Evolutionary conservation across 1,140 invertebrate species (phyloP).

Genomic region (Cardiocondyla obscurior): DNA sequence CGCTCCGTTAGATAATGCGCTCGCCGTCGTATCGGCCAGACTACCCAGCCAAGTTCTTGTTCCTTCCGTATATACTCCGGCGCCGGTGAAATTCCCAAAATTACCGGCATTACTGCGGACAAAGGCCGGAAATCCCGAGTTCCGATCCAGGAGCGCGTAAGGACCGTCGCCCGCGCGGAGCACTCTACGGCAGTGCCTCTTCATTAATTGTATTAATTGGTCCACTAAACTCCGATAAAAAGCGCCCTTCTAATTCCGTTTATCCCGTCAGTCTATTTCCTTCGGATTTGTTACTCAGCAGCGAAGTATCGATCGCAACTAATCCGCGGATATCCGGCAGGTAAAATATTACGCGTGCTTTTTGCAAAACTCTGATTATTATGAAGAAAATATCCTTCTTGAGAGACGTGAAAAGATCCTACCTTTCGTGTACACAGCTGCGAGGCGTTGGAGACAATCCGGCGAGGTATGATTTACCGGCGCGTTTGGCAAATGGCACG

Average conservation of each 20-base stretch:
- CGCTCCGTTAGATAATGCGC: conserved; percentile 75
- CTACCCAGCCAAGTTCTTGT: conserved; percentile 60
- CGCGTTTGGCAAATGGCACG: conserved; percentile 51
- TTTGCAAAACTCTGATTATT: not conserved
- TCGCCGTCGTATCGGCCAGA: conserved; percentile 59
- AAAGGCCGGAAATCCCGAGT: conserved; percentile 61
- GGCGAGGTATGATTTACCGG: conserved; percentile 48
- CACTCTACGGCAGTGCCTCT: not conserved
- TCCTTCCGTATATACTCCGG: conserved; percentile 61
- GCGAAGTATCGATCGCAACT: not conserved
- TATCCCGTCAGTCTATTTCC: not conserved
- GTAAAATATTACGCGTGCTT: not conserved
- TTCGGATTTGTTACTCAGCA: too few relatives aligned
- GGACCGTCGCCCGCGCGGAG: not conserved
- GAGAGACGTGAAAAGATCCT: not conserved
- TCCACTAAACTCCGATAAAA: conserved; percentile 23
- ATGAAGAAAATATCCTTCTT: not conserved
- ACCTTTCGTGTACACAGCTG: not conserved
- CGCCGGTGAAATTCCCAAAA: conserved; percentile 71
- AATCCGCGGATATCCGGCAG: not conserved
- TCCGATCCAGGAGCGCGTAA: conserved; percentile 52
- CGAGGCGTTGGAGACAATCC: conserved; percentile 41
- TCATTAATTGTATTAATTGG: conserved; percentile 55
- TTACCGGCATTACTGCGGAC: conserved; percentile 69
- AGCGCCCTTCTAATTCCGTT: not conserved